Conservation (phyloP, 2,797 vertebrate genomes). For the Luscinia luscinia region DNA sequence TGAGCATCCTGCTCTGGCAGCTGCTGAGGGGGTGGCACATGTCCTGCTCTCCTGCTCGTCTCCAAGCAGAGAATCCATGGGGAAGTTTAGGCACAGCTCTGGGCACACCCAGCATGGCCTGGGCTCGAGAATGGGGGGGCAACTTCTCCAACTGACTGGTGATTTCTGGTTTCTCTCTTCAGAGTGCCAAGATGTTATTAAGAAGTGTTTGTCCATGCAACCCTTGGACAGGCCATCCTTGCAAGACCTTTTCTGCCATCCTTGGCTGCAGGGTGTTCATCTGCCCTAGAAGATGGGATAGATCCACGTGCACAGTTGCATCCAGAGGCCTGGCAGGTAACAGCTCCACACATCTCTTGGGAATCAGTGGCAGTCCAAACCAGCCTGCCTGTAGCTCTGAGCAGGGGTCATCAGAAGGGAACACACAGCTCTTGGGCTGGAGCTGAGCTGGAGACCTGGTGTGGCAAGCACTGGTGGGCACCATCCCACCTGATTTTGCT, state of each 20-base stretch:
- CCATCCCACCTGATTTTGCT: too few relatives aligned
- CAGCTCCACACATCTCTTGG: background rate
- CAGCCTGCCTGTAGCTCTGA: too few relatives aligned
- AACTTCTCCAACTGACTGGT: background rate
- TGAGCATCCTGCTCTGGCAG: background rate
- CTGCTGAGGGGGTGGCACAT: background rate
- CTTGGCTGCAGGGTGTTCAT: slow-evolving; percentile 86
- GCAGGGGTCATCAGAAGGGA: too few relatives aligned
- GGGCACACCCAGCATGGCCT: background rate
- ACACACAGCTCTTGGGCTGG: too few relatives aligned
- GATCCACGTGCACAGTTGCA: background rate
- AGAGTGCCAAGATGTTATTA: slow-evolving; percentile 75
- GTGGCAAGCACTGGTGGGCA: too few relatives aligned
- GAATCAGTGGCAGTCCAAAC: background rate
- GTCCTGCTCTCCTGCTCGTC: background rate
- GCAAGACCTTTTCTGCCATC: slow-evolving; percentile 87
- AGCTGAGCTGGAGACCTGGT: too few relatives aligned
- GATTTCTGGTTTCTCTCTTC: background rate
- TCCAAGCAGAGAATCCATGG: fast-evolving
- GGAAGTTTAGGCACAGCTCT: background rate
- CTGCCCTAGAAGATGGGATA: slow-evolving; percentile 76
- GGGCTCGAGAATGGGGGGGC: too few relatives aligned
- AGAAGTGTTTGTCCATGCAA: slow-evolving; percentile 85
- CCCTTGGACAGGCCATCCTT: slow-evolving; percentile 87
- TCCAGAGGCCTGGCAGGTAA: background rate